A percentile compares a stretch with the other conserved stretches of the same genome.
phyloP scores from a whole-genome alignment of 2,113 vertebrate species.

The Cebidichthys violaceus region DNA sequence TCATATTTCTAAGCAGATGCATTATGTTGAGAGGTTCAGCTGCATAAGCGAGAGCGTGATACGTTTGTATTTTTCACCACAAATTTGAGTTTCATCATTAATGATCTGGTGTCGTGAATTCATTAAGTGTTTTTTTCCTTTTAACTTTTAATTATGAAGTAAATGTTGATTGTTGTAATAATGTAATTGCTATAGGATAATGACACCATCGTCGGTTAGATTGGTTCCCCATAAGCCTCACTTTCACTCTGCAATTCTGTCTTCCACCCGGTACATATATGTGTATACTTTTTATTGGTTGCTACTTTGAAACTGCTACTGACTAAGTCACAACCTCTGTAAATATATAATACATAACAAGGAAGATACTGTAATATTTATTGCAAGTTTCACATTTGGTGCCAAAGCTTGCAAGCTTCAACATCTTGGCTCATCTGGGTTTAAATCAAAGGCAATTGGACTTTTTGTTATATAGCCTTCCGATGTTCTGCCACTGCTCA shows the following conservation, averaged over 20 bases:
- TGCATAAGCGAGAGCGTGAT: constrained; percentile 31
- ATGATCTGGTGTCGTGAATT: neutral
- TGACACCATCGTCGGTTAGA: neutral
- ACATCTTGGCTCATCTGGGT: neutral
- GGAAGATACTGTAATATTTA: neutral
- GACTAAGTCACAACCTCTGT: neutral
- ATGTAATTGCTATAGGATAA: neutral
- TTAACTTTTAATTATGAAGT: neutral
- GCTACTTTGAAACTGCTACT: neutral
- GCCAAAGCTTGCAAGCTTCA: neutral
- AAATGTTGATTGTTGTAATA: neutral
- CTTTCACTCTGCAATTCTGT: neutral
- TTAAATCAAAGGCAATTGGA: neutral
- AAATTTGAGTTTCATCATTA: constrained; percentile 12
- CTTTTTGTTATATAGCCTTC: neutral
- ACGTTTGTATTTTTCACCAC: constrained; percentile 1
- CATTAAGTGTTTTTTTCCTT: neutral
- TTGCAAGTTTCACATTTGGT: neutral
- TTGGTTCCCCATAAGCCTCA: neutral
- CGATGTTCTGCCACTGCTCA: neutral
- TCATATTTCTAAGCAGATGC: constrained; percentile 18
- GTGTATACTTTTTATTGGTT: neutral
- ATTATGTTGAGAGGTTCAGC: constrained; percentile 5
- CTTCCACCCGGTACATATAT: no score
- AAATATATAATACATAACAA: neutral